Evolutionary conservation across 2,888 invertebrate genomes (phyloP), one percentile per base, ranked within the genome.

Genomic region (Archaeoteleia sp.): DNA sequence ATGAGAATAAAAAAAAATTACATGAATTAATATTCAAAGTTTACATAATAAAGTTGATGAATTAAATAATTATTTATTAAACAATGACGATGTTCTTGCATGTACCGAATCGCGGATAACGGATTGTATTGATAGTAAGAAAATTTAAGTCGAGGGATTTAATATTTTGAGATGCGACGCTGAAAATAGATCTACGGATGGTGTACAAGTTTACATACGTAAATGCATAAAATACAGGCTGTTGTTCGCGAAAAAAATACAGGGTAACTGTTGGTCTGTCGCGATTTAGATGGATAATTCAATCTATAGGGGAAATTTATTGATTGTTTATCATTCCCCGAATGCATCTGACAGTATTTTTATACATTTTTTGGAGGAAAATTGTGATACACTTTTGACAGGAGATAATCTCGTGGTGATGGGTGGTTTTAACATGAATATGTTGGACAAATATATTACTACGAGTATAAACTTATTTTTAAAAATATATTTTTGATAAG

Each of bases 341-440:
- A 13, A 14, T 35, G 3, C 35, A 13, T 35, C 35, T 7, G 13
- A 35, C 13, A 35, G 35, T 14, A 14, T 5, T 15, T 35, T 35
- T 35, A 8, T 35, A n/a, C 13, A 35, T 1, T 35, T 9, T 14
- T 14, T 35, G 14, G 35, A 35, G 15, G 15, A 14, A 9, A 35
- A n/a, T 6, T 35, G 14, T n/a, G 13, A 35, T 14, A 35, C 6
- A 13, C 35, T 35, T 2, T 14, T 35, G 14, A 5, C 7, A 35
- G 15, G n/a, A n/a, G 35, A 35, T 35, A 10, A 14, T 35, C 15
- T 35, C 35, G 15, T 35, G 8, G 35, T 35, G 10, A n/a, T 35
- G 35, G 35, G 35, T 35, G n/a, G n/a, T n/a, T n/a, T n/a, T n/a
- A n/a, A n/a, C n/a, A n/a, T n/a, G n/a, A n/a, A n/a, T n/a, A n/a